A percentile compares a stretch with the other conserved stretches of the same genome.
These are phyloP conservation scores for Heptranchias perlo DNA, from an alignment of 2,113 vertebrate genomes.

Conservation along the genomic window DNA sequence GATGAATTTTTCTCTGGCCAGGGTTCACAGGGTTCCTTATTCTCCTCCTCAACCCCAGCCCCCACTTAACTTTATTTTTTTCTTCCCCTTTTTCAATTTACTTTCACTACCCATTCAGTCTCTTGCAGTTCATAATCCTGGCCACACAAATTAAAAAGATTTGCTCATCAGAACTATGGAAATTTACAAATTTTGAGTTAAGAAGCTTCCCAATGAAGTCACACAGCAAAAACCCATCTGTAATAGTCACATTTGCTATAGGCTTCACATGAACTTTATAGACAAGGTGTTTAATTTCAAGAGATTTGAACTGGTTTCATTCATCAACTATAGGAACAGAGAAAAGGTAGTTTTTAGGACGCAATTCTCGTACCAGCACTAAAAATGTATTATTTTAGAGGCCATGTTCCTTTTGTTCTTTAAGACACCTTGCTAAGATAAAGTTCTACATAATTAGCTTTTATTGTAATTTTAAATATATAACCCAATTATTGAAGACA, in stretches of 20 bases:
- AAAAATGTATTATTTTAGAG: background rate
- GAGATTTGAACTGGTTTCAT: background rate
- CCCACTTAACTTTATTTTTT: background rate
- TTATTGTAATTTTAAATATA: background rate
- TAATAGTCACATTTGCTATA: background rate
- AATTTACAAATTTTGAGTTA: background rate
- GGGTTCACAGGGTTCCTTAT: background rate
- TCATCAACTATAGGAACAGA: background rate
- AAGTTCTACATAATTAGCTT: background rate
- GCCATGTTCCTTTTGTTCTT: background rate
- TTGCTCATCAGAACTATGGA: background rate
- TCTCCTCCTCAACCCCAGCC: background rate
- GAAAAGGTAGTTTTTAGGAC: too few species aligned
- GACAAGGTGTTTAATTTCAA: background rate
- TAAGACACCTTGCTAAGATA: background rate
- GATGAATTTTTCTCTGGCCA: background rate
- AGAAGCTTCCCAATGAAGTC: background rate
- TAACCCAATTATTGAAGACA: background rate
- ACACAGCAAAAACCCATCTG: background rate
- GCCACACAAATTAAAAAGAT: background rate
- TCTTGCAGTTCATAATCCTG: background rate
- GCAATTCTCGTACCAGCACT: background rate
- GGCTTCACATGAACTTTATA: background rate
- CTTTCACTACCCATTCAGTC: background rate
- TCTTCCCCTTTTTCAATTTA: background rate